Percentiles rank a stretch among this genome's conserved stretches.
These are phyloP conservation scores for crab-eating macaque (Macaca fascicularis) DNA, from an alignment of 2,113 vertebrate species.

Conservation along the genomic window T2T-MFA8v1.1 NC_088376.1:202953501-202954000, in stretches of 20 bases:
- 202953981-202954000: neutral
- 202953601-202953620: neutral
- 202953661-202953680: neutral
- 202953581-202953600: neutral
- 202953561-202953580: neutral
- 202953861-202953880: neutral
- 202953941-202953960: neutral
- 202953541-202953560: neutral
- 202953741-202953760: neutral
- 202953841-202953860: neutral
- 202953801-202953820: neutral
- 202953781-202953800: neutral
- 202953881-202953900: neutral
- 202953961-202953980: neutral
- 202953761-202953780: neutral
- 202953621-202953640: neutral
- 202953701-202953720: neutral
- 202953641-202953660: neutral
- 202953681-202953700: neutral
- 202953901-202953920: neutral
- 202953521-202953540: neutral
- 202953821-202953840: neutral
- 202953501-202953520: neutral
- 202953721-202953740: neutral
- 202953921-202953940: neutral